phyloP scores from a whole-genome alignment of 2,888 invertebrate species.

The Shargacucullia verbasci region DNA sequence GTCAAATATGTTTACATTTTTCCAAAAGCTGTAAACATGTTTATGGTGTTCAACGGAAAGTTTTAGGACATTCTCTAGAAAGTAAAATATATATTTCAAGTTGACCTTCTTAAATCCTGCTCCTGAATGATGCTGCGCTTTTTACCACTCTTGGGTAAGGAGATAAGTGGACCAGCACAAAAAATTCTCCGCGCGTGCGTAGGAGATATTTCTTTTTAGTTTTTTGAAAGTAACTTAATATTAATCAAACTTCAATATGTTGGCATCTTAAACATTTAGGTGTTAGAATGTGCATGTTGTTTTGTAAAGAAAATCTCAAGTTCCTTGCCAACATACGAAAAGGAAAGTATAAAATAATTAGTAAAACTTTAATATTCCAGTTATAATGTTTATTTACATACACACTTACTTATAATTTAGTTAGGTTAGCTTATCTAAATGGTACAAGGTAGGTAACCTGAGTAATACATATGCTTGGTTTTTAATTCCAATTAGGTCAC shows the following conservation, averaged over 20 bases:
- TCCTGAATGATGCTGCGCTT: slow-evolving; percentile 24
- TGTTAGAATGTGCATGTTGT: slow-evolving; percentile 1
- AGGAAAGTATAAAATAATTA: slow-evolving; percentile 33
- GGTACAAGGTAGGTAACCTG: slow-evolving; percentile 22
- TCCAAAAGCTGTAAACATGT: too few species aligned
- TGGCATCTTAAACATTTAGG: slow-evolving; percentile 11
- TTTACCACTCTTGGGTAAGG: slow-evolving; percentile 17
- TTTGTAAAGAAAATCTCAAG: slow-evolving; percentile 17
- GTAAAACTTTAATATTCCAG: too few species aligned
- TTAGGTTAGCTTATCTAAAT: slow-evolving; percentile 16
- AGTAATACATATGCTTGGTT: slow-evolving; percentile 7
- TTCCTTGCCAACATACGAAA: slow-evolving; percentile 22
- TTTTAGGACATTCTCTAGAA: slow-evolving; percentile 17
- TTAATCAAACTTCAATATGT: too few species aligned
- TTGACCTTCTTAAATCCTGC: slow-evolving; percentile 31
- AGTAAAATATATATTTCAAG: slow-evolving; percentile 17
- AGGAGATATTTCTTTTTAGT: neutral
- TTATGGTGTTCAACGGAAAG: neutral
- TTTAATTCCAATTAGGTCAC: slow-evolving; percentile 6
- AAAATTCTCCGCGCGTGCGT: slow-evolving; percentile 12
- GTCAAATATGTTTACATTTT: too few species aligned
- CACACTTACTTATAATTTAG: neutral
- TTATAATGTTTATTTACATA: too few species aligned
- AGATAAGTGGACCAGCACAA: slow-evolving; percentile 27
- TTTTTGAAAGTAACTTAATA: slow-evolving; percentile 6